These are phyloP conservation scores for Triplophysa yarkandensis DNA, from an alignment of 2,797 vertebrate genomes.

Conservation along the genomic window DNA sequence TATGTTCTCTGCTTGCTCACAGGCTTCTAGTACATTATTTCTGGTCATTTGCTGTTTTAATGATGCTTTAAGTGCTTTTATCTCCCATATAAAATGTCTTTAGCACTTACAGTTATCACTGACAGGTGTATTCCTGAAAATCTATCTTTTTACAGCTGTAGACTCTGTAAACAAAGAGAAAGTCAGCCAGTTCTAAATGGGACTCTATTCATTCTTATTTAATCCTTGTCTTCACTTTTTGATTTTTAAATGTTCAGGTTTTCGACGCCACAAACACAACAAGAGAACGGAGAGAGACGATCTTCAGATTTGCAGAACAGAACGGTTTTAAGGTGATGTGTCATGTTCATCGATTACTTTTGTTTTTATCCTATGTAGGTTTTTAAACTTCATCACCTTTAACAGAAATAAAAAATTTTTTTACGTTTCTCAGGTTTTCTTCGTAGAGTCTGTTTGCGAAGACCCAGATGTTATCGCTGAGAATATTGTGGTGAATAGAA, in stretches of 20 bases:
- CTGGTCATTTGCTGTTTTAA: not conserved
- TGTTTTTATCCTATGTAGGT: not conserved
- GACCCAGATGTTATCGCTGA: slow-evolving; percentile 97
- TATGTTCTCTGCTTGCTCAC: not conserved
- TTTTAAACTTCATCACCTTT: not conserved
- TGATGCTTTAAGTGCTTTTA: not conserved
- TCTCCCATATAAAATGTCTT: not conserved
- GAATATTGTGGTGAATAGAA: slow-evolving; percentile 91
- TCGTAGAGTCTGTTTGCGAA: slow-evolving; percentile 96
- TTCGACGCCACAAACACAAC: slow-evolving; percentile 99
- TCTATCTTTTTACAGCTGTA: not conserved
- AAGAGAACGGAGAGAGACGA: slow-evolving; percentile 91
- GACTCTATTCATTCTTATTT: not conserved
- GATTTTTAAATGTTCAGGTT: slow-evolving; percentile 73
- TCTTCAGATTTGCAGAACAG: slow-evolving; percentile 92
- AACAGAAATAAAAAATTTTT: not conserved
- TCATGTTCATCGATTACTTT: not conserved
- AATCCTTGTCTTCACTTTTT: not conserved
- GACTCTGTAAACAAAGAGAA: not conserved
- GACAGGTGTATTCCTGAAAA: not conserved
- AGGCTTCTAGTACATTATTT: not conserved
- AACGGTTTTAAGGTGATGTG: slow-evolving; percentile 91
- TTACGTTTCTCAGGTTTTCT: slow-evolving; percentile 83
- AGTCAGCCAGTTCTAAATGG: not conserved
- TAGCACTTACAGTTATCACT: not conserved